These are phyloP conservation scores for Drosophila lacteicornis DNA, from an alignment of 1,140 invertebrate species.

Conservation along the genomic window DNA sequence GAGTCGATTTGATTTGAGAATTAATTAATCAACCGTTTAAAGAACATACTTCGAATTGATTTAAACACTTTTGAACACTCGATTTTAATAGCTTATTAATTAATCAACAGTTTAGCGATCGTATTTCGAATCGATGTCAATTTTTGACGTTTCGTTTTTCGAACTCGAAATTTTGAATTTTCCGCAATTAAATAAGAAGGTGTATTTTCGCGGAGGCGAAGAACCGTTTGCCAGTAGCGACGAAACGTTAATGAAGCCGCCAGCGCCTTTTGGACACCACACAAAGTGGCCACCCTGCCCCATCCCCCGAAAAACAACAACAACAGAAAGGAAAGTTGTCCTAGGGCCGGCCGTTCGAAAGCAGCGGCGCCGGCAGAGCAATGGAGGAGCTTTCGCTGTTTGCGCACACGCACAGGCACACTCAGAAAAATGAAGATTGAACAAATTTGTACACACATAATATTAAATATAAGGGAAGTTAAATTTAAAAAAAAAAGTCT, in stretches of 20 bases:
- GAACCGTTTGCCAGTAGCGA: slow-evolving; percentile 71
- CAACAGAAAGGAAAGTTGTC: slow-evolving; percentile 31
- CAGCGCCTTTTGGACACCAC: slow-evolving; percentile 46
- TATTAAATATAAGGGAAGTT: too few species aligned
- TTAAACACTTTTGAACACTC: slow-evolving; percentile 15
- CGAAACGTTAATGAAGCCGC: slow-evolving; percentile 73
- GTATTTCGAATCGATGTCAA: slow-evolving; percentile 25
- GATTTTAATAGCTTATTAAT: slow-evolving; percentile 14
- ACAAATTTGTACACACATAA: too few species aligned
- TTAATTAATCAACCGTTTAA: slow-evolving; percentile 20
- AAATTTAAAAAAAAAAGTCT: too few species aligned
- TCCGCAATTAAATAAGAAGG: neutral
- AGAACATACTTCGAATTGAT: slow-evolving; percentile 10
- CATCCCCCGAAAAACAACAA: slow-evolving; percentile 7
- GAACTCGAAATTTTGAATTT: slow-evolving; percentile 26
- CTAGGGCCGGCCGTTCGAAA: slow-evolving; percentile 31
- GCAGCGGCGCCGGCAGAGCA: neutral
- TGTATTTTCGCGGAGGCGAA: slow-evolving; percentile 29
- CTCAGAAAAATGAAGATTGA: neutral
- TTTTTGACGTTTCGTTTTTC: slow-evolving; percentile 24
- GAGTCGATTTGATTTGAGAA: slow-evolving; percentile 6
- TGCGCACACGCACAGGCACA: slow-evolving; percentile 25
- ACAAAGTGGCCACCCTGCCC: slow-evolving; percentile 21
- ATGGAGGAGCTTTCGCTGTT: slow-evolving; percentile 12
- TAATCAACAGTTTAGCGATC: slow-evolving; percentile 2